Evolutionary conservation across 2,797 vertebrate genomes (phyloP), one percentile per base, ranked within the genome.

Genomic region (Halcyon badia): DNA sequence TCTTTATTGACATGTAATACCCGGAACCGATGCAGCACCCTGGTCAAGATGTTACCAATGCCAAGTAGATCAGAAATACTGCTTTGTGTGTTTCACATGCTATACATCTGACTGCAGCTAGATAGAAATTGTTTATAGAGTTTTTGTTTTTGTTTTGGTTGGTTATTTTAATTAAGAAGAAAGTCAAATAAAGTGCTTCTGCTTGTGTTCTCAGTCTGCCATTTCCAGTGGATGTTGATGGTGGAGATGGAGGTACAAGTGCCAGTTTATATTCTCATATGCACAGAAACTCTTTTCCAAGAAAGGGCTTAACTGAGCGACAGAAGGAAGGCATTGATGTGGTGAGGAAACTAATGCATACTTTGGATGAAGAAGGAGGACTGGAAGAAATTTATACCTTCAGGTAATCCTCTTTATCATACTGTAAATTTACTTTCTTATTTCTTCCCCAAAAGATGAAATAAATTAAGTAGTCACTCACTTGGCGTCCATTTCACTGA

Each of bases 381-480:
- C 97, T 99, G 94, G 98, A 99, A 72, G 98, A 99, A 93, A 98
- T 99, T 94, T 98, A 99, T 94, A 98, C 98, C 42, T 99, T 99
- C 96, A 99, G 99, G 99, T 99, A 58, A 42, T 66, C 21, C 21
- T 75, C 4, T 57, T 92, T 89, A 61, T 82, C 14, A 10, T 52
- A 9, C 35, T 84, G 5, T 73, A 66, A 73, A 42, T 41, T 69
- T 58, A 33, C 11, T 79, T 89, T 39, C 37, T 86, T 20, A 65
- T 87, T 87, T 92, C 42, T 85, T 76, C 52, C 42, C 11, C 6
- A 13, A 61, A 90, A 48, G 39, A 14, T 86, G 12, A 64, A 89
- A 60, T 58, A 4, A 35, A 41, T 54, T 81, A 65, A 48, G 3
- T 66, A 65, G 77, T 79, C 46, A 52, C 14, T 71, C 4, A 3